Evolutionary conservation across 1,140 invertebrate genomes (phyloP), one percentile per base, ranked within the genome.

Genomic region (Macrobrachium nipponense): DNA sequence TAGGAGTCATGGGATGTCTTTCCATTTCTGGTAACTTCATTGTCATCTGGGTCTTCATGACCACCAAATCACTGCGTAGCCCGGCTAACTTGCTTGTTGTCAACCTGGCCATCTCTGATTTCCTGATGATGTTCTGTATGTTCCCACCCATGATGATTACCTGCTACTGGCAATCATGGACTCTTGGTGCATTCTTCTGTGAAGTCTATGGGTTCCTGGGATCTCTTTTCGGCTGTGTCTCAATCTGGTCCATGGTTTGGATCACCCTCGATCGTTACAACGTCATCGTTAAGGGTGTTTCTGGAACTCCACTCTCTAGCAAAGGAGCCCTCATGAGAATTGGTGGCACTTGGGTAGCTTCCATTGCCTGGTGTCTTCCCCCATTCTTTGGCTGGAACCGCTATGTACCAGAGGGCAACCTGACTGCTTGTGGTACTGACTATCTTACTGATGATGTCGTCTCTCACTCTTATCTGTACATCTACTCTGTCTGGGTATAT

Each of bases 251-350:
- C 68, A 70, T 70, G 68, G n/a, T 70, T 7, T 17, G 5, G 14
- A 70, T 70, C 68, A 70, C 68, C 20, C 15, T 70, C 10, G 68
- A 70, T 43, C 23, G 68, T n/a, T 70, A 70, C 68, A 70, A 70
- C 27, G 68, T 70, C 20, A 70, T 70, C 20, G 68, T 70, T 27
- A 70, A 70, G 20, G 68, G 68, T 23, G 36, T 70, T 70, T 23
- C 23, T 15, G 68, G 68, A 70, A 70, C 23, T 12, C 68, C 68
- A 2, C 68, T 70, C 8, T n/a, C 68, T 10, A 36, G 23, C 6
- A 43, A 43, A 11, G 12, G 68, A 5, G 68, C 68, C 6, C 5
- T 70, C 12, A 23, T 70, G 12, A 70, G 36, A 14, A 70, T 70
- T 43, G 12, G 10, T 11, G 12, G 23, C 0, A 27, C 23, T 15